These are phyloP conservation scores for Nebria salina DNA, from an alignment of 2,888 invertebrate genomes.

Conservation along the genomic window DNA sequence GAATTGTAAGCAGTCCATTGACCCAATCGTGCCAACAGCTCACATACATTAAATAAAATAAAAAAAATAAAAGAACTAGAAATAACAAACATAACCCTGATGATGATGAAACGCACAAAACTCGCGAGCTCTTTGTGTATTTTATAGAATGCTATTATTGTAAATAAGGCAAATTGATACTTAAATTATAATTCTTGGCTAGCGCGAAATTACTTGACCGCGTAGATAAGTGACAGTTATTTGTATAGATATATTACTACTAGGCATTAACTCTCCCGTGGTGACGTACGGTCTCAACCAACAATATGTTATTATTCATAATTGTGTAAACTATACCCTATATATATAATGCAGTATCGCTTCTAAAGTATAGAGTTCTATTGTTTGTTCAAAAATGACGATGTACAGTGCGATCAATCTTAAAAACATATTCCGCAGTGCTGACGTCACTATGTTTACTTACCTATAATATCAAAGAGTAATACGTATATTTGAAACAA, in stretches of 20 bases:
- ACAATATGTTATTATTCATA: too few species aligned
- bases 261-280: neutral
- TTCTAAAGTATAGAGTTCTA: too few species aligned
- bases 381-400: too few species aligned
- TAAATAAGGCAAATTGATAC: neutral
- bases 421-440: too few species aligned
- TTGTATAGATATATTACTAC: neutral
- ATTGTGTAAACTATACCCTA: too few species aligned
- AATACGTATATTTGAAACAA: too few species aligned
- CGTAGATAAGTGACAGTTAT: neutral
- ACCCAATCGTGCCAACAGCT: neutral
- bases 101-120: neutral
- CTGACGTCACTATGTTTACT: too few species aligned
- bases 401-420: too few species aligned
- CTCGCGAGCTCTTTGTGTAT: neutral
- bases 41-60: neutral
- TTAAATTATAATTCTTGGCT: conserved; percentile 1
- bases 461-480: too few species aligned
- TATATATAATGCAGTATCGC: too few species aligned
- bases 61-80: neutral
- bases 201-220: neutral
- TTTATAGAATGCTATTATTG: conserved; percentile 1
- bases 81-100: neutral
- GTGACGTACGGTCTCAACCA: too few species aligned
- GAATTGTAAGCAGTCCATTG: conserved; percentile 21